Base-by-base conservation (phyloP, 2,113 vertebrate genomes). In the Pitta sordida region DNA sequence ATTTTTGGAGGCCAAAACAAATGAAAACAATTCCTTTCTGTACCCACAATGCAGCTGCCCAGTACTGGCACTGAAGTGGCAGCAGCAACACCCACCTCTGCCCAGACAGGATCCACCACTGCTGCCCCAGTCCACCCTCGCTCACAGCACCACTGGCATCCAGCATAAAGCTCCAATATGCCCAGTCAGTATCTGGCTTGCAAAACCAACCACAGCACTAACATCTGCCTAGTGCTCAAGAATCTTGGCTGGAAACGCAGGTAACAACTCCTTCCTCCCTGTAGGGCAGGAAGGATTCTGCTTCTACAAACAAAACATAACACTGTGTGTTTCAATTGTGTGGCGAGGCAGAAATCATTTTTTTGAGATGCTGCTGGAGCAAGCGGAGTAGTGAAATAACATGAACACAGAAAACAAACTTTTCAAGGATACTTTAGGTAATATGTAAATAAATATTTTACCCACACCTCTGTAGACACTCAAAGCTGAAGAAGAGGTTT, bases 11-110 rank as follows among this genome's bases (percentile, higher is more conserved):
- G 34, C 53, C 86, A 43, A 71, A 77, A 84, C 44, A 79, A 95
- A 65, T 15, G 24, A 43, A 86, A 90, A 4, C 60, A 15, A 49
- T 81, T 90, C 29, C 21, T 43, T 46, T 51, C 30, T 13, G 26
- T 37, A 51, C 6, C 26, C 60, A 48, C 46, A 52, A 83, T 59
- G 5, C 19, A n/a, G 51, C 65, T 68, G 43, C 43, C 58, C 0
- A 0, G 6, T 39, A 32, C 15, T 4, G 13, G 23, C 70, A 44
- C 10, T 7, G 11, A 55, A 1, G 5, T 9, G 9, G 41, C 39
- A 41, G 34, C 16, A 2, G 27, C 67, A 65, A 37, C 49, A n/a
- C 34, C 43, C 9, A 0, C 13, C n/a, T 49, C 55, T 51, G 32
- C 53, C 55, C 22, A 2, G n/a, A 68, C 62, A 46, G n/a, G 12